Evolutionary conservation across 1,140 invertebrate genomes (phyloP).

Genomic region (Hycleus cichorii): DNA sequence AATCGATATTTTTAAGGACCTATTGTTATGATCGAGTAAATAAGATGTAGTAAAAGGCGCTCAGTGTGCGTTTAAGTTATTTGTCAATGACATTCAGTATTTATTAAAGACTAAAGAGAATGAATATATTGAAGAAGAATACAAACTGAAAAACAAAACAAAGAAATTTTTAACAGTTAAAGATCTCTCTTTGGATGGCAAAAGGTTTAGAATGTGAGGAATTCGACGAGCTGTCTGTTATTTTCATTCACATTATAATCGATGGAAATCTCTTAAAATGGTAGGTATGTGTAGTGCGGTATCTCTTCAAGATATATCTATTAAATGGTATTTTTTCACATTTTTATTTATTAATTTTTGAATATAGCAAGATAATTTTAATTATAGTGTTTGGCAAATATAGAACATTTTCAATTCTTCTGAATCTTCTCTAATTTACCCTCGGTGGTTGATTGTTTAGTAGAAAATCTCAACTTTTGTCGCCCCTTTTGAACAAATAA

Average conservation of each 20-base stretch:
- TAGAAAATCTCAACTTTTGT: no score
- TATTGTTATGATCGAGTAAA: conserved; percentile 15
- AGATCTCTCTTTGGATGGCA: conserved; percentile 21
- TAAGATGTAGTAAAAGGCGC: conserved; percentile 28
- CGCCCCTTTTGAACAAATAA: no score
- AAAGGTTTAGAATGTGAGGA: conserved; percentile 31
- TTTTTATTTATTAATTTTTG: conserved; percentile 8
- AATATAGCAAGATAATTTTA: no score
- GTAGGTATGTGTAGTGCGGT: neutral
- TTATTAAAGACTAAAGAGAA: conserved; percentile 30
- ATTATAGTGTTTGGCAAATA: no score
- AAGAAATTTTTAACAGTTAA: conserved; percentile 21
- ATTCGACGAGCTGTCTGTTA: conserved; percentile 24
- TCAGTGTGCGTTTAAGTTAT: conserved; percentile 31
- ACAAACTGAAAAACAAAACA: no score
- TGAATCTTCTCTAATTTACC: no score
- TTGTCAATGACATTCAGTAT: conserved; percentile 37
- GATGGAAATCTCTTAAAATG: conserved; percentile 10
- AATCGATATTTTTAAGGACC: neutral
- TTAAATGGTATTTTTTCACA: conserved; percentile 14
- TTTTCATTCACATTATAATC: conserved; percentile 28
- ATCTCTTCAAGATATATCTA: conserved; percentile 24
- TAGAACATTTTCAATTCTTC: no score
- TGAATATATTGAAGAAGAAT: no score
- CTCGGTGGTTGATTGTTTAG: no score